phyloP scores from a whole-genome alignment of 1,140 invertebrate species.

The Bombus cullumanus region DNA sequence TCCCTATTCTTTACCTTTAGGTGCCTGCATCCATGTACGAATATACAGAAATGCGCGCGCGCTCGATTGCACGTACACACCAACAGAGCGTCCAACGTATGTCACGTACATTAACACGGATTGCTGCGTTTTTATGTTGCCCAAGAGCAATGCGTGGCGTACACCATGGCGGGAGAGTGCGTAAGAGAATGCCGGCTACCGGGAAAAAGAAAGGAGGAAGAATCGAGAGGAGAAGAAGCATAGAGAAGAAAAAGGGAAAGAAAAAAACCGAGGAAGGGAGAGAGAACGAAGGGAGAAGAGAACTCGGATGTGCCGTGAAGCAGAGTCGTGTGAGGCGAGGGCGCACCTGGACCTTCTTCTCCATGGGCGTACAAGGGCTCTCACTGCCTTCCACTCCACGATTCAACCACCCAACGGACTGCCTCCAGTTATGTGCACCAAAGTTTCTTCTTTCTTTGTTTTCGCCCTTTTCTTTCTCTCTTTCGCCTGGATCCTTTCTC shows the following conservation, averaged over 20 bases:
- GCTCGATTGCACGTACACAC: neutral
- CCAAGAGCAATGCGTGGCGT: constrained; percentile 20
- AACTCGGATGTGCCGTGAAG: constrained; percentile 61
- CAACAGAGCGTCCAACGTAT: neutral
- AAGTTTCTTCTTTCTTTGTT: constrained; percentile 49
- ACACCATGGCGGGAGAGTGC: constrained; percentile 4
- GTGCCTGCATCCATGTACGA: constrained; percentile 60
- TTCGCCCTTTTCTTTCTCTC: neutral
- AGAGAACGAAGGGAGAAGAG: constrained; percentile 41
- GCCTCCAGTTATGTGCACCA: constrained; percentile 59
- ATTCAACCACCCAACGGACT: constrained; percentile 68
- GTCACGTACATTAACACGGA: constrained; percentile 26
- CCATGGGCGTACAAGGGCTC: constrained; percentile 64
- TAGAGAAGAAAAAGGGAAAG: neutral
- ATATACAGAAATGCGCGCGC: constrained; percentile 7
- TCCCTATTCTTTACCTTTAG: constrained; percentile 67
- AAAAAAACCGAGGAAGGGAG: neutral
- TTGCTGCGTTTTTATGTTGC: constrained; percentile 33
- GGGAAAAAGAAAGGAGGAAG: neutral
- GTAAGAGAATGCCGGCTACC: constrained; percentile 18
- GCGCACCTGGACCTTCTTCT: constrained; percentile 72
- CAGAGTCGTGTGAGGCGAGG: constrained; percentile 61
- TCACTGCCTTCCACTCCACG: constrained; percentile 68
- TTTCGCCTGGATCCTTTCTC: neutral
- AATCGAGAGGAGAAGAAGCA: neutral